phyloP scores from a whole-genome alignment of 2,888 invertebrate genomes.

The Heliconius ismenius region DNA sequence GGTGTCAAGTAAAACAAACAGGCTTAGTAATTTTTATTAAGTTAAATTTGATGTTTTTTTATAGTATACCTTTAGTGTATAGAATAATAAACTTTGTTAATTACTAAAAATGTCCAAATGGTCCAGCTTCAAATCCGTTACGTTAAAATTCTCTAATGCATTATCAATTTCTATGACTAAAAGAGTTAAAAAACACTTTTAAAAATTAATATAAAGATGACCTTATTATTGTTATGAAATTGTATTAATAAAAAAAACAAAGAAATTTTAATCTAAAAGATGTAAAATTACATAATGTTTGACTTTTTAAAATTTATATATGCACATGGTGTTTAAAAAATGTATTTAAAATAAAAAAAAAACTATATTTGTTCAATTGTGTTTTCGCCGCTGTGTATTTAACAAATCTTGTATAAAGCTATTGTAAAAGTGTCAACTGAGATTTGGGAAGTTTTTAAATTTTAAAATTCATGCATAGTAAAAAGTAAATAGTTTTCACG shows the following conservation, averaged over 20 bases:
- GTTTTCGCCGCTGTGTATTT: conserved; percentile 1
- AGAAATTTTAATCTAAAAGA: background rate
- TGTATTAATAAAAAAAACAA: background rate
- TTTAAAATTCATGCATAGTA: no score
- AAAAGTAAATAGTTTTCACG: no score
- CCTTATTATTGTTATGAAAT: background rate
- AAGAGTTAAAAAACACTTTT: background rate
- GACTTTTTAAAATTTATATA: background rate
- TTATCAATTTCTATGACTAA: no score
- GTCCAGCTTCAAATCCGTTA: no score
- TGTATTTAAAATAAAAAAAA: background rate
- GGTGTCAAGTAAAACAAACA: no score
- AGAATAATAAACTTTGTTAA: no score
- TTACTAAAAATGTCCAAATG: no score
- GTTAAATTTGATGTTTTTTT: no score
- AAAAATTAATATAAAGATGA: background rate
- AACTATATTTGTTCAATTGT: background rate
- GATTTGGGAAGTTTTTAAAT: background rate
- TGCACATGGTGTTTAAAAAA: background rate
- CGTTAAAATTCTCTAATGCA: no score
- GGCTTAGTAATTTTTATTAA: no score
- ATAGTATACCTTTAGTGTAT: no score
- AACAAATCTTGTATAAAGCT: background rate
- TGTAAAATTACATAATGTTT: background rate
- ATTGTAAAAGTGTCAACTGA: background rate